These are phyloP conservation scores for Papilio machaon DNA, from an alignment of 1,140 invertebrate genomes.

Conservation along the genomic window DNA sequence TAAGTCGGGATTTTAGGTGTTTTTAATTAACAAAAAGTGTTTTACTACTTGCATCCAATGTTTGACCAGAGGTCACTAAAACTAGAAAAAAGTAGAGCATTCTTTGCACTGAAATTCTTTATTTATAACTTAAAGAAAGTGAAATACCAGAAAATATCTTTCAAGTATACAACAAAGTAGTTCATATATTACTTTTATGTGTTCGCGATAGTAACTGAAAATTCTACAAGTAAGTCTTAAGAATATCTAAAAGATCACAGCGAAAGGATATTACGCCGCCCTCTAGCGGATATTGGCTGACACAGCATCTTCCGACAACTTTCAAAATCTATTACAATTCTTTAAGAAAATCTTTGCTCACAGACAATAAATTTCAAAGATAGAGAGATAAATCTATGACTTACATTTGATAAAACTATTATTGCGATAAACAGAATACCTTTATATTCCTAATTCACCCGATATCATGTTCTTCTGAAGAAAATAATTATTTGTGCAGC, in stretches of 20 bases:
- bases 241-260: conserved; percentile 32
- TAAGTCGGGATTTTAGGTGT: too few species aligned
- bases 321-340: conserved; percentile 34
- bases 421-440: not conserved
- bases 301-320: conserved; percentile 29
- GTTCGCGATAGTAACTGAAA: not conserved
- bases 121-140: too few species aligned
- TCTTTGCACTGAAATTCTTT: too few species aligned
- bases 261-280: conserved; percentile 33
- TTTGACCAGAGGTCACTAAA: too few species aligned
- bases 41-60: too few species aligned
- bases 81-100: too few species aligned
- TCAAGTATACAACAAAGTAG: not conserved
- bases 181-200: too few species aligned
- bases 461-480: not conserved
- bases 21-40: too few species aligned
- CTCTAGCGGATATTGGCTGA: conserved; percentile 37
- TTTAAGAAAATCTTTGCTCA: conserved; percentile 27
- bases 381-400: conserved; percentile 17
- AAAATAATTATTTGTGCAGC: conserved; percentile 12
- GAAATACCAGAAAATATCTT: not conserved
- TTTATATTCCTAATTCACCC: not conserved
- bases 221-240: not conserved
- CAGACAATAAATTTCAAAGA: conserved; percentile 25
- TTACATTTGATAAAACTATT: not conserved